Evolutionary conservation across 2,888 invertebrate species (phyloP), one percentile per base, ranked within the genome.

Genomic region (Tetramorium bicarinatum): DNA sequence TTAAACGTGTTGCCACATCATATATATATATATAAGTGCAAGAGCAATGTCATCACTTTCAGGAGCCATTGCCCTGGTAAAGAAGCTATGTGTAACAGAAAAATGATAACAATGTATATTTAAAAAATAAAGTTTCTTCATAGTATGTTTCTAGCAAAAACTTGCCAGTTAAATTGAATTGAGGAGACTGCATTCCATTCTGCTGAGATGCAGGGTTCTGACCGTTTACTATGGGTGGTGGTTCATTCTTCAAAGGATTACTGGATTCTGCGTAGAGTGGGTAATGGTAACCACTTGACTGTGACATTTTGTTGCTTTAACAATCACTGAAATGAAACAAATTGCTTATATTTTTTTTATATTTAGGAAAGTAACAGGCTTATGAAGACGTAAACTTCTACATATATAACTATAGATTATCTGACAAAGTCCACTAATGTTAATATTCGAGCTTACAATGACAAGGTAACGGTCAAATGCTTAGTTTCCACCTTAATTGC

Each of bases 121-220:
- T 49, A 2, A 21, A 13, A 44, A 41, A n/a, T n/a, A 18, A 44
- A 15, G 6, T 52, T 66, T 49, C 9, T 25, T 49, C 13, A 0
- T 21, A 1, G 13, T 52, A 38, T 8, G 1, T 1, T 34, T 3
- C 1, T 56, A n/a, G 0, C 6, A 81, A 41, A 72, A 69, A 69
- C 82, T 91, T 91, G 93, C 94, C 94, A 79, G 92, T 90, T 41
- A 91, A 89, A 87, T 93, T 92, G 59, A 89, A 93, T 85, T 91
- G 90, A 61, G 91, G 85, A 41, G 92, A 85, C 77, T 92, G 93
- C 86, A 91, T 90, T 69, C 94, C 94, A 91, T 94, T 94, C 82
- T 93, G 94, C 76, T 89, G 87, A 72, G 88, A 83, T 44, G 83
- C 80, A 83, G 85, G 91, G 21, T 92, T 87, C 81, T 93, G 93